Base-by-base conservation (phyloP, 2,888 invertebrate genomes). In the Diaperis boleti region DNA sequence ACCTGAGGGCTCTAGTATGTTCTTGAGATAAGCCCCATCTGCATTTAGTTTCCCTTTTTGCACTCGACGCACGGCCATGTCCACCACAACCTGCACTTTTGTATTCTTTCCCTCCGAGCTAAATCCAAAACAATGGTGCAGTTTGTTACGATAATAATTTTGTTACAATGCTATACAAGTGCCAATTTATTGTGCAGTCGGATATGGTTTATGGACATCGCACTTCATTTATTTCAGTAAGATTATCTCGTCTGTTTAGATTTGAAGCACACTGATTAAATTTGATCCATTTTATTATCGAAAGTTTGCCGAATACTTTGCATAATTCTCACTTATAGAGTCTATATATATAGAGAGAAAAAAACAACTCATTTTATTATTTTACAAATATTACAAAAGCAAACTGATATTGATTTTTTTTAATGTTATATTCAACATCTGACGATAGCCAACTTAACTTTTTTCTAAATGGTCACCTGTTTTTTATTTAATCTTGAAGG, bases 81-180 rank as follows among this genome's bases (percentile, higher is more conserved):
- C 55, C 26, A 52, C 59, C 47, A 44, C 29, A 6, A 35, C 52
- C 44, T 60, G 42, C 60, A 52, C 59, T 59, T 59, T 59, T 59
- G 49, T 59, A 49, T 49, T 59, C 59, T 49, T 59, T 49, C 41
- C 45, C 59, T 49, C 15, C 49, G 20, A 59, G 59, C 59, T 2
- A 59, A 59, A 59, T 59, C 29, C 59, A 50, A 44, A 55, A 47
- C 47, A 62, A 57, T 62, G 52, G 33, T 52, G 41, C 42, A 39
- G 52, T 59, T 54, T 64, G 59, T 64, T 54, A 59, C 54, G 44
- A 62, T 56, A 65, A 62, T 65, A 62, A 65, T 65, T 65, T 65
- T 55, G 59, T 65, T 65, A 65, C 39, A 59, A 45, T 50, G 39
- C 15, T 44, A 26, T 62, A 50, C 39, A 37, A 56, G 57, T 37